A percentile compares a stretch with the other conserved stretches of the same genome.
Conservation (phyloP, 2,888 invertebrate genomes). For the Tetropium fuscum region DNA sequence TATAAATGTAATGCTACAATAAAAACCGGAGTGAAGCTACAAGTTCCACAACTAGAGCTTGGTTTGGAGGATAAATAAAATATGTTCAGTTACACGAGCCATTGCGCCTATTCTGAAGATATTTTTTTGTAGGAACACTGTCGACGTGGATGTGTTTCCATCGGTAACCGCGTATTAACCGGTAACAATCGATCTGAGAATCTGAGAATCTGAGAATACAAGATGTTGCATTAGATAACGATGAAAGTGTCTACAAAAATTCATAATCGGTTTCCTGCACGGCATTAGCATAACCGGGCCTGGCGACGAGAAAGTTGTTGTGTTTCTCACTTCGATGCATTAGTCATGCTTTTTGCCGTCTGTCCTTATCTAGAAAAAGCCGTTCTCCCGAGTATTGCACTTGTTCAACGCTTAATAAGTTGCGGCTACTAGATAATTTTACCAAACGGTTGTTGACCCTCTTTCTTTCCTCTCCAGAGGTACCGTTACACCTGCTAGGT, state of each 20-base stretch:
- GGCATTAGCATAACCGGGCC: constrained; percentile 32
- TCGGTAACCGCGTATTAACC: too few relatives aligned
- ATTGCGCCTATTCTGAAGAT: too few relatives aligned
- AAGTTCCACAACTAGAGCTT: too few relatives aligned
- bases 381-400: constrained; percentile 20
- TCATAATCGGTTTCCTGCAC: constrained; percentile 34
- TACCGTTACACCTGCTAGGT: constrained; percentile 45
- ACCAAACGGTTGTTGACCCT: constrained; percentile 55
- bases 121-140: too few relatives aligned
- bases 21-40: too few relatives aligned
- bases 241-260: constrained; percentile 25
- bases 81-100: too few relatives aligned
- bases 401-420: constrained; percentile 25
- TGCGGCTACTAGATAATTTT: constrained; percentile 37
- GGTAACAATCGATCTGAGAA: too few relatives aligned
- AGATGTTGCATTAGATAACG: constrained; percentile 20
- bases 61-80: too few relatives aligned
- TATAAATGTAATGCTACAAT: too few relatives aligned
- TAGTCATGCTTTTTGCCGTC: constrained; percentile 27
- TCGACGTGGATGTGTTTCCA: too few relatives aligned
- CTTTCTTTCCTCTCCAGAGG: constrained; percentile 38
- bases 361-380: constrained; percentile 25
- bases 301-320: constrained; percentile 28
- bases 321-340: constrained; percentile 28
- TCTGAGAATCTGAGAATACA: too few relatives aligned